Evolutionary conservation across 2,797 vertebrate species (phyloP).

Genomic region (Gouania willdenowi): DNA sequence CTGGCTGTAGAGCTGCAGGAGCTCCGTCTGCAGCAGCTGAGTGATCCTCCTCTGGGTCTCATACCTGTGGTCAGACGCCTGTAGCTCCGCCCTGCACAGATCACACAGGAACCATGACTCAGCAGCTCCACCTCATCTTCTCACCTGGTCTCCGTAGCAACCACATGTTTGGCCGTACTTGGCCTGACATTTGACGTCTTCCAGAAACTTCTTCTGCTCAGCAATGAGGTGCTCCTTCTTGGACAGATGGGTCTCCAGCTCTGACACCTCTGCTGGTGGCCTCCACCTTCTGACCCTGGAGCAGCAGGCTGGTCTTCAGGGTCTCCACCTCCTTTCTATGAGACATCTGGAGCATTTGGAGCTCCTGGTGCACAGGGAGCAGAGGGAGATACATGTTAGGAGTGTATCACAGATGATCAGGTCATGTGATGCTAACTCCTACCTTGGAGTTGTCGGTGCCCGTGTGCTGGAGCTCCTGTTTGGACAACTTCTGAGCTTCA

Average conservation of each 20-base stretch:
- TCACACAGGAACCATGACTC: too few species aligned
- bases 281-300: slow-evolving; percentile 90
- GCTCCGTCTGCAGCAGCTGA: slow-evolving; percentile 86
- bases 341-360: slow-evolving; percentile 84
- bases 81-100: slow-evolving; percentile 86
- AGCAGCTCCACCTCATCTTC: too few species aligned
- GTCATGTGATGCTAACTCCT: slow-evolving; percentile 5
- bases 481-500: slow-evolving; percentile 92
- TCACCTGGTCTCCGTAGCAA: too few species aligned
- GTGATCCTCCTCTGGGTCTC: slow-evolving; percentile 86
- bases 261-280: slow-evolving; percentile 82
- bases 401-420: neutral
- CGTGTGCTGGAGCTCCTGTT: slow-evolving; percentile 87
- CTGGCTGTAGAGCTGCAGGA: slow-evolving; percentile 87
- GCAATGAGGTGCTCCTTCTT: slow-evolving; percentile 94
- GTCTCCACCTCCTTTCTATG: slow-evolving; percentile 86
- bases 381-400: neutral
- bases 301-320: slow-evolving; percentile 78
- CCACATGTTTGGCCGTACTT: slow-evolving; percentile 73
- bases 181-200: slow-evolving; percentile 92
- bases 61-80: slow-evolving; percentile 90
- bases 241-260: slow-evolving; percentile 89
- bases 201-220: slow-evolving; percentile 96
- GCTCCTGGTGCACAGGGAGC: slow-evolving; percentile 77
- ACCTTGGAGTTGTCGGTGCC: slow-evolving; percentile 88